Conservation (phyloP, 2,888 invertebrate species). For the Silvanus unidentatus region DNA sequence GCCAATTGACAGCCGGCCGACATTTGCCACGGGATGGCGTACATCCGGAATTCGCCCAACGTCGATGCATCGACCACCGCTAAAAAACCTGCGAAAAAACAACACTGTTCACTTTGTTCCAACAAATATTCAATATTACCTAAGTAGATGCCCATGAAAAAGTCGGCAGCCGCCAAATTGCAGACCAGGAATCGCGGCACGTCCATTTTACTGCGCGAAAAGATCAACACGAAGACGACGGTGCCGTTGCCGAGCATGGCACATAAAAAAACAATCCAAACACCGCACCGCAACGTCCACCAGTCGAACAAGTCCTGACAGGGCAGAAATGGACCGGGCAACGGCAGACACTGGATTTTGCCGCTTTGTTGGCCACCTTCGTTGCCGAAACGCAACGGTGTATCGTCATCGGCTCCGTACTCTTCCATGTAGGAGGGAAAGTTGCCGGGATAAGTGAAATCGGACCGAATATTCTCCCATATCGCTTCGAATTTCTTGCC, state of each 20-base stretch:
- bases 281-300: slow-evolving; percentile 95
- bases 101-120: not conserved
- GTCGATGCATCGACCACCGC: slow-evolving; percentile 96
- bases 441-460: slow-evolving; percentile 64
- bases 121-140: slow-evolving; percentile 46
- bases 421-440: slow-evolving; percentile 67
- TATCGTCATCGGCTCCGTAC: slow-evolving; percentile 62
- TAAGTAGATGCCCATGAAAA: slow-evolving; percentile 94
- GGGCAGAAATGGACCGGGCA: slow-evolving; percentile 90
- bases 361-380: slow-evolving; percentile 34
- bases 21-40: slow-evolving; percentile 97
- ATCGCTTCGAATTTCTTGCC: slow-evolving; percentile 64
- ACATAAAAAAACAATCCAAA: slow-evolving; percentile 94
- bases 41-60: slow-evolving; percentile 90
- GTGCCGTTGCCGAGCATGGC: slow-evolving; percentile 95
- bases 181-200: slow-evolving; percentile 95
- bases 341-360: slow-evolving; percentile 70
- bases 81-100: slow-evolving; percentile 62
- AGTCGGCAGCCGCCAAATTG: slow-evolving; percentile 93
- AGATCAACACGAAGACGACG: slow-evolving; percentile 88
- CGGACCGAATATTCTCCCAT: slow-evolving; percentile 64
- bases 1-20: slow-evolving; percentile 88
- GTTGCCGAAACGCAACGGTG: slow-evolving; percentile 33
- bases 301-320: slow-evolving; percentile 95
- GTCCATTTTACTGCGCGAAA: slow-evolving; percentile 89